Percentiles rank a stretch among this genome's conserved stretches.
These are phyloP conservation scores for Galerucella nymphaeae DNA, from an alignment of 2,888 invertebrate genomes.

Conservation along the genomic window DNA sequence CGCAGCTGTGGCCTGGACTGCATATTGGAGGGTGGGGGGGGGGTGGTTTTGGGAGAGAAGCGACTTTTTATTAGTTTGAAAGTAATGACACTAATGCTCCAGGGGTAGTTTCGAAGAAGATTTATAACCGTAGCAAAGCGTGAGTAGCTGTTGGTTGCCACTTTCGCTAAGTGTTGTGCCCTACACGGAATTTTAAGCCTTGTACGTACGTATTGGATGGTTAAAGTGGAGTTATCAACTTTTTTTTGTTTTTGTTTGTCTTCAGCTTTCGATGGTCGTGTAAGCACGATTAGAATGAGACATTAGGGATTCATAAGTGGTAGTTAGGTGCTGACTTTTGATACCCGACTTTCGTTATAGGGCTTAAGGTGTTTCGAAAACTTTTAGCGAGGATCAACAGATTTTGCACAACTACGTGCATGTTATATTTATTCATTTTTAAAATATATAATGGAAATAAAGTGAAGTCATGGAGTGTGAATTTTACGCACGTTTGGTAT, in stretches of 20 bases:
- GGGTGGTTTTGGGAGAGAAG: slow-evolving; percentile 32
- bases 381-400: neutral
- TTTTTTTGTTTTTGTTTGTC: slow-evolving; percentile 16
- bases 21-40: slow-evolving; percentile 36
- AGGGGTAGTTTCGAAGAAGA: slow-evolving; percentile 43
- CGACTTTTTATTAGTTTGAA: slow-evolving; percentile 48
- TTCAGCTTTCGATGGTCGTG: neutral
- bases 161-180: slow-evolving; percentile 37
- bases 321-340: slow-evolving; percentile 15
- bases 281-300: slow-evolving; percentile 24
- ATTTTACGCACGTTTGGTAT: no score
- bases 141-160: slow-evolving; percentile 32
- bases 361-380: neutral
- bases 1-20: slow-evolving; percentile 49
- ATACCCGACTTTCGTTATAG: neutral
- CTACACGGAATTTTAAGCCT: slow-evolving; percentile 37
- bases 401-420: neutral
- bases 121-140: slow-evolving; percentile 34
- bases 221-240: slow-evolving; percentile 6
- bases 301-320: slow-evolving; percentile 23
- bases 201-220: neutral
- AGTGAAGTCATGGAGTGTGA: no score
- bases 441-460: neutral
- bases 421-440: neutral
- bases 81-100: slow-evolving; percentile 45